Evolutionary conservation across 2,797 vertebrate genomes (phyloP), one percentile per base, ranked within the genome.

Genomic region (Fundulus diaphanus): DNA sequence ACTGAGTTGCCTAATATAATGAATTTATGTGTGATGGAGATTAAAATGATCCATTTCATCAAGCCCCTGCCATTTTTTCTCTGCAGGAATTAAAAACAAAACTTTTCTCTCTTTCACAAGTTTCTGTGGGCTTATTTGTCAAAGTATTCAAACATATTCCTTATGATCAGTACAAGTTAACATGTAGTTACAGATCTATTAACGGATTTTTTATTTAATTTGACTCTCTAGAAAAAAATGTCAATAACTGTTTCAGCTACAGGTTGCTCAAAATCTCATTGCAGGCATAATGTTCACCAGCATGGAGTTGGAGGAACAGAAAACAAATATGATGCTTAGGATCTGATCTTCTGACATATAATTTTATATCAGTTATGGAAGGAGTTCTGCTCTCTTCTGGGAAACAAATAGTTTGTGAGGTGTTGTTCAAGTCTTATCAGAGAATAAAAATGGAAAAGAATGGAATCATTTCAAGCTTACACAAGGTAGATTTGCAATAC

Each of bases 31-130:
- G 90, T 90, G 89, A 91, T 91, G 89, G 83, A 91, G 91, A 93
- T 94, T 76, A 91, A 93, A 91, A 82, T 71, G 84, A 89, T 88
- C 84, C 69, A 91, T 93, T 92, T 90, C 83, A 92, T 93, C 89
- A 92, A 86, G 82, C 83, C 77, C 73, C 63, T 74, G 80, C 82
- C 68, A 87, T 65, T 83, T 87, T 51, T 18, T 20, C 68, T 85
- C 78, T 82, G 68, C 81, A 84, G 84, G 74, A 82, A 92, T 86
- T 84, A 82, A 33, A 69, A 51, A 85, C 20, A 77, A 52, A 81
- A 83, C 78, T 67, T 59, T 37, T 82, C 78, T 29, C 12, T 70
- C 85, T 72, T 82, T 73, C 57, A 70, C 57, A 37, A 82, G 78
- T 79, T 73, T 71, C 59, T 52, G 46, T 20, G 33, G 59, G 78